Base-by-base conservation (phyloP, 2,113 vertebrate genomes). In the Glaucomys volans region DNA sequence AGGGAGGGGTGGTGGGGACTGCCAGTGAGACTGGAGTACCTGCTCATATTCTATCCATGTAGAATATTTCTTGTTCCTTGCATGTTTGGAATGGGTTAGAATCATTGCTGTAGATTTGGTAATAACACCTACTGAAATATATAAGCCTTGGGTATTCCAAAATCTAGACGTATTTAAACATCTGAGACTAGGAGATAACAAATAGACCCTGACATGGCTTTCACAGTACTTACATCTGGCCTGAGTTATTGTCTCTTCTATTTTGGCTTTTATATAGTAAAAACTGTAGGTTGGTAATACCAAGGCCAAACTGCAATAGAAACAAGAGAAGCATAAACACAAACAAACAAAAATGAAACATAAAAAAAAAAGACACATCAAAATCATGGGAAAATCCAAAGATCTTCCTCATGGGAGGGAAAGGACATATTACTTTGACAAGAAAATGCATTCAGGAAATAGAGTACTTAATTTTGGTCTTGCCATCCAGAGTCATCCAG, bases 251-350 rank as follows among this genome's bases (percentile, higher is more conserved):
- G 99, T 98, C 92, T 99, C 99, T 75, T 99, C 99, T 97, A 99
- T 98, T 98, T 99, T 99, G 93, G 99, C 99, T 98, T 99, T 99
- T 98, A 99, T 99, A 98, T 99, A 99, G 98, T 99, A 99, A 98
- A 99, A 99, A 97, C 99, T 99, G 99, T 99, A 99, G 97, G 99
- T 99, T 82, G 99, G 99, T 97, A 99, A 99, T 96, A 99, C 99
- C 98, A 99, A 98, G 89, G 99, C 99, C 99, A 99, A 99, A 98
- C 99, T 99, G 98, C 87, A 98, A 98, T 47, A 98, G 97, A 99
- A 98, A 98, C 81, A 72, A 98, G 90, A 98, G 3, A 96, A 98
- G 94, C 94, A 98, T 97, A 98, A 98, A 96, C 71, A 97, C 97
- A 97, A 97, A 95, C 96, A 96, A 95, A 97, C 95, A 97, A 95